Percentiles rank a stretch among this genome's conserved stretches.
These are phyloP conservation scores for Melanotus villosus DNA, from an alignment of 2,888 invertebrate genomes.

Conservation along the genomic window DNA sequence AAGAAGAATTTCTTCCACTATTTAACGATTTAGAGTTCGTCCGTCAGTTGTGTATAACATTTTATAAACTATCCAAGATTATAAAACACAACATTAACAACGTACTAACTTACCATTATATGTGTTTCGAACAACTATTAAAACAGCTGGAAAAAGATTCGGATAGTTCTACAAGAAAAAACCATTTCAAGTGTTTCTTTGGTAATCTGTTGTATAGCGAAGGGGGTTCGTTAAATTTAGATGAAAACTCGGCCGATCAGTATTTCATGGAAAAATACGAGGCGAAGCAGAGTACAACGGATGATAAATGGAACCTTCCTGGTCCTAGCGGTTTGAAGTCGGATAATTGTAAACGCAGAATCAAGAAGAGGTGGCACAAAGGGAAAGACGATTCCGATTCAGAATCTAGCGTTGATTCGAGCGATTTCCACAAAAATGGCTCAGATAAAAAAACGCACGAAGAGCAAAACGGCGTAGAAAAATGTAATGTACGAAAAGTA, in stretches of 20 bases:
- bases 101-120: slow-evolving; percentile 13
- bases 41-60: background rate
- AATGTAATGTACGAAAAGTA: too few species aligned
- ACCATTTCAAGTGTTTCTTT: slow-evolving; percentile 2
- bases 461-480: too few species aligned
- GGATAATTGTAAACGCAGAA: background rate
- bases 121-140: slow-evolving; percentile 16
- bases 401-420: too few species aligned
- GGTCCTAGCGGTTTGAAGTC: slow-evolving; percentile 25
- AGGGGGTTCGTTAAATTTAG: background rate
- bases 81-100: slow-evolving; percentile 5
- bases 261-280: background rate
- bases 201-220: slow-evolving; percentile 13
- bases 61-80: background rate
- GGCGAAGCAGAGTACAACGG: background rate
- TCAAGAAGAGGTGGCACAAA: background rate
- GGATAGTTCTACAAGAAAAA: background rate
- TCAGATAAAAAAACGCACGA: too few species aligned
- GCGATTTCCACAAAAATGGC: too few species aligned
- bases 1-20: background rate
- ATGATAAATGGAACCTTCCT: slow-evolving; percentile 20
- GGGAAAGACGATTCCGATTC: background rate
- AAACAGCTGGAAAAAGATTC: background rate
- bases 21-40: slow-evolving; percentile 8
- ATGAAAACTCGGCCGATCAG: background rate